These are phyloP conservation scores for Neodontobutis hainanensis DNA, from an alignment of 2,113 vertebrate genomes.

Conservation along the genomic window DNA sequence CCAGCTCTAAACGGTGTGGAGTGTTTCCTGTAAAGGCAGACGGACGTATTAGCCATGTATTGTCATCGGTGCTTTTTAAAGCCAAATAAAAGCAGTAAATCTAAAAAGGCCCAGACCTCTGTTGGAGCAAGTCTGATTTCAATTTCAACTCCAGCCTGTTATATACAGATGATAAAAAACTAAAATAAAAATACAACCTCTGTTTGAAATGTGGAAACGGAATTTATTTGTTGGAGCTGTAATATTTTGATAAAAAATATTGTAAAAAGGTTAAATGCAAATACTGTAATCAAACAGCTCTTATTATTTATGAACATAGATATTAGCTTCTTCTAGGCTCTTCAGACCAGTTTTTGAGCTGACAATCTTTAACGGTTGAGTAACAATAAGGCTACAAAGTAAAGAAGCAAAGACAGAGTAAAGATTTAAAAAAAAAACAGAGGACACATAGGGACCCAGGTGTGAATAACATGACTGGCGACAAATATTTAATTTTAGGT, in stretches of 20 bases:
- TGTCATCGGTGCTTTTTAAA: conserved; percentile 15
- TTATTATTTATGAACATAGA: background rate
- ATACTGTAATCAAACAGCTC: background rate
- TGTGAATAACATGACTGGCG: no score
- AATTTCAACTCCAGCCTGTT: conserved; percentile 6
- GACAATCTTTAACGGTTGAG: no score
- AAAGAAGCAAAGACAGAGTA: no score
- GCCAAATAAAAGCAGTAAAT: background rate
- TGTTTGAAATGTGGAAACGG: background rate
- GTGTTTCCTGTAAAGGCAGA: conserved; percentile 4
- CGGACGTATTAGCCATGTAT: conserved; percentile 15
- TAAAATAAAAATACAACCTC: background rate
- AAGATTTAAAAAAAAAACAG: no score
- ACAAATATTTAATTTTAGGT: no score
- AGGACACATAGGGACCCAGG: no score
- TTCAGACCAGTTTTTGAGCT: background rate
- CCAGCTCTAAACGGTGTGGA: conserved; percentile 35
- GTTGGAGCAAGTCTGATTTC: background rate
- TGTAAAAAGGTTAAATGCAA: background rate
- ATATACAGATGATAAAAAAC: background rate
- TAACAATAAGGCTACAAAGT: no score
- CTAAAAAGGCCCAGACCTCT: conserved; percentile 10
- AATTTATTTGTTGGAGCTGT: background rate
- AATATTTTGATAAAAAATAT: background rate
- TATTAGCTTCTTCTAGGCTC: no score